Conservation (phyloP, 2,113 vertebrate species). For the Daboia siamensis region DNA sequence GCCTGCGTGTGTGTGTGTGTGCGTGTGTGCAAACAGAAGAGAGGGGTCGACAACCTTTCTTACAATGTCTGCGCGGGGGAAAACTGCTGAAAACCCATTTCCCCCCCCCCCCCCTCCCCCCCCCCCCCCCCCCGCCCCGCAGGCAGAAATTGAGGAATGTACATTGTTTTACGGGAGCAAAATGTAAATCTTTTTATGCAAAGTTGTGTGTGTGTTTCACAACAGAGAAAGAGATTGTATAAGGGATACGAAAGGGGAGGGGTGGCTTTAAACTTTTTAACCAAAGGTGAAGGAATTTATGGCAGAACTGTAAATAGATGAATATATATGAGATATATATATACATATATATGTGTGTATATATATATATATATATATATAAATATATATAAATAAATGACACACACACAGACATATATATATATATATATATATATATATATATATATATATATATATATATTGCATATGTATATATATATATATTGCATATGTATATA, state of each 20-base stretch:
- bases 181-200: constrained; percentile 72
- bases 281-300: constrained; percentile 87
- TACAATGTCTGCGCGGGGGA: constrained; percentile 68
- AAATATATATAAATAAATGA: constrained; percentile 57
- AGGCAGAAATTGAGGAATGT: constrained; percentile 77
- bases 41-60: constrained; percentile 50
- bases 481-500: constrained; percentile 78
- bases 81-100: constrained; percentile 59
- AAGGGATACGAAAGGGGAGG: constrained; percentile 76
- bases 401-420: constrained; percentile 82
- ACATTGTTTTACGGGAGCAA: constrained; percentile 74
- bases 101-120: no score
- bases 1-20: constrained; percentile 53
- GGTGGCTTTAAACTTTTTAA: constrained; percentile 83
- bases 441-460: constrained; percentile 72
- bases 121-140: constrained; percentile 39
- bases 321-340: constrained; percentile 82
- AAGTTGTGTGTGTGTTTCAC: constrained; percentile 66
- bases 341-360: constrained; percentile 73
- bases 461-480: constrained; percentile 74
- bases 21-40: constrained; percentile 57
- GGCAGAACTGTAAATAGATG: constrained; percentile 87
- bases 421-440: constrained; percentile 84
- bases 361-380: constrained; percentile 50
- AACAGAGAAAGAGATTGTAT: constrained; percentile 71